Base-by-base conservation (phyloP, 2,888 invertebrate genomes). In the Penaeus monodon region DNA sequence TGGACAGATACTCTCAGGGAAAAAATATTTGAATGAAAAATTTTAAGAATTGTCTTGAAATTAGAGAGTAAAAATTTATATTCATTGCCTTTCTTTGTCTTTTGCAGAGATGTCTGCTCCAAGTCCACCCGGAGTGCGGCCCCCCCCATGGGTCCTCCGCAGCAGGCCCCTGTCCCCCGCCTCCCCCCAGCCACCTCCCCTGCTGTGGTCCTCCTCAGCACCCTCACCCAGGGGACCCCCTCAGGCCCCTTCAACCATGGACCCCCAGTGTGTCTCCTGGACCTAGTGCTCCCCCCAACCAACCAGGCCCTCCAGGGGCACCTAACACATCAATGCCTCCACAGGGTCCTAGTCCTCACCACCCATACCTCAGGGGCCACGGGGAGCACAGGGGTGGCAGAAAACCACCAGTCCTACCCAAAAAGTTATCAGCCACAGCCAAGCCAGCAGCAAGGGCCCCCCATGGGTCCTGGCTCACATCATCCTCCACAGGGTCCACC, bases 231-330 rank as follows among this genome's bases (percentile, higher is more conserved):
- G 91, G 91, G 91, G 91, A n/a, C 90, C 91, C 27, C 91, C 91
- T 0, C 91, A 91, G 81, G 86, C 89, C 22, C 91, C 91, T 6
- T 90, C 96, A 91, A 96, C 96, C 0, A 90, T 91, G 88, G 91
- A 33, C 91, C 90, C 22, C 91, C 88, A 33, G 88, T 87, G 20
- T 88, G 84, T 85, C 89, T 17, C 90, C 90, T 7, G 88, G 86
- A 27, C 86, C 89, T 38, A 88, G 88, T 29, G 86, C 83, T 14
- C 88, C 89, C 22, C 87, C 89, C 4, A 81, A 88, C 38, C 87
- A 89, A 49, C 84, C 78, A n/a, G 82, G 74, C 70, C 89, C 90
- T 24, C 88, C 88, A 12, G 76, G 81, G 24, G 89, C 81, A 20
- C 86, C 91, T 49, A 90, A 91, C 90, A 91, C 86, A 49, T 74